Conservation (phyloP, 2,888 invertebrate genomes). For the Drosophila phalerata region DNA sequence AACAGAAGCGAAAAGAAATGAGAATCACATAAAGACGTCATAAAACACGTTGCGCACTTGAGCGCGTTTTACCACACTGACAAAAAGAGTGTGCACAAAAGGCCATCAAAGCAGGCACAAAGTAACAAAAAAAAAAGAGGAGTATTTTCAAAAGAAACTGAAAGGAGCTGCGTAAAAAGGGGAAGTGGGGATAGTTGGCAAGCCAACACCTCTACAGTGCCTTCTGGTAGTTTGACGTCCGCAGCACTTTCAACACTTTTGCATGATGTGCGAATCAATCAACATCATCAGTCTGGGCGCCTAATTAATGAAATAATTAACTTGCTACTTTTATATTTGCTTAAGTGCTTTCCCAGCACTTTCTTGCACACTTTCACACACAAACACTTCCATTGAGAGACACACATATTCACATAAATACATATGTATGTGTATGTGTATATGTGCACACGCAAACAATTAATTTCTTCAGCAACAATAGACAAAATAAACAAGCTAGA, state of each 20-base stretch:
- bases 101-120: constrained; percentile 21
- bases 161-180: not conserved
- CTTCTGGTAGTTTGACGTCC: constrained; percentile 5
- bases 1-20: not conserved
- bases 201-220: constrained; percentile 10
- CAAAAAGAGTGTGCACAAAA: constrained; percentile 14
- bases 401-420: not conserved
- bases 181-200: not conserved
- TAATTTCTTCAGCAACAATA: constrained; percentile 63
- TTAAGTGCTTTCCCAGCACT: constrained; percentile 69
- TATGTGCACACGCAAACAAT: constrained; percentile 62
- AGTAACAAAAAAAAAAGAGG: not conserved
- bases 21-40: constrained; percentile 68
- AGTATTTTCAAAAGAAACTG: constrained; percentile 8
- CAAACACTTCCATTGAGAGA: constrained; percentile 8
- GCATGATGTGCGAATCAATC: constrained; percentile 68
- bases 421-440: not conserved
- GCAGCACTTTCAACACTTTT: constrained; percentile 52
- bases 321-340: constrained; percentile 69
- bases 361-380: constrained; percentile 22
- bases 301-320: constrained; percentile 81
- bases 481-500: constrained; percentile 38
- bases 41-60: constrained; percentile 61
- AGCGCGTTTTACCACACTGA: constrained; percentile 49
- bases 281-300: constrained; percentile 61